Evolutionary conservation across 53 echinoderm and acorn worm species (phyloP).

Genomic region (Temnopleurus reevesii): DNA sequence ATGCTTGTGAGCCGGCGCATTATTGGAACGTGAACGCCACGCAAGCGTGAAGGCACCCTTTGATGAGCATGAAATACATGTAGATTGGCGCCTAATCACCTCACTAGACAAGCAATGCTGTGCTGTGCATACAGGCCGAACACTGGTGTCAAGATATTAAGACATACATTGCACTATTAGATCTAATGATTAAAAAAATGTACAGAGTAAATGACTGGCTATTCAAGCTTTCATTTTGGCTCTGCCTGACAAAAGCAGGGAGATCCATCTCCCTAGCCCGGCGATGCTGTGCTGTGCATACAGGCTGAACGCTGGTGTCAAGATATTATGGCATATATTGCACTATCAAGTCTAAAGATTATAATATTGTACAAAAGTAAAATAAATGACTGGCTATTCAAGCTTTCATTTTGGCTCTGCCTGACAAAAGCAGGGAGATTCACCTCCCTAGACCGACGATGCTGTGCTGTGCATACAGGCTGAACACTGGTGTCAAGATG

Average conservation of each 20-base stretch:
- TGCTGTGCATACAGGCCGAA: neutral
- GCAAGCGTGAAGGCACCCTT: neutral
- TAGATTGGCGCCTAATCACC: slow-evolving; percentile 27
- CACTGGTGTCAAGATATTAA: neutral
- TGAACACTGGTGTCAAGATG: too few species aligned
- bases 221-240: too few species aligned
- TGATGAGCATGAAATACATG: slow-evolving; percentile 44
- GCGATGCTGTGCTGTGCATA: too few species aligned
- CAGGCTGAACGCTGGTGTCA: too few species aligned
- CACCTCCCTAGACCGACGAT: too few species aligned
- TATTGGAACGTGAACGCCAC: slow-evolving; percentile 32
- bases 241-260: too few species aligned
- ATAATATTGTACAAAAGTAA: neutral
- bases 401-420: too few species aligned
- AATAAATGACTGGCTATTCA: neutral
- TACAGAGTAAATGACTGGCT: too few species aligned
- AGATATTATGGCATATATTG: neutral
- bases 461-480: neutral
- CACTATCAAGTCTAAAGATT: neutral
- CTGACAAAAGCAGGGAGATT: too few species aligned
- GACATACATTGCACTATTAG: neutral
- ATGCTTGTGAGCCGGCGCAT: slow-evolving; percentile 20
- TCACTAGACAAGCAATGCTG: neutral
- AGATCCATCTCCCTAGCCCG: too few species aligned
- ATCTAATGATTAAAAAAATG: too few species aligned